Conservation (phyloP, 2,113 vertebrate species). For the Paradoxurus hermaphroditus region DNA sequence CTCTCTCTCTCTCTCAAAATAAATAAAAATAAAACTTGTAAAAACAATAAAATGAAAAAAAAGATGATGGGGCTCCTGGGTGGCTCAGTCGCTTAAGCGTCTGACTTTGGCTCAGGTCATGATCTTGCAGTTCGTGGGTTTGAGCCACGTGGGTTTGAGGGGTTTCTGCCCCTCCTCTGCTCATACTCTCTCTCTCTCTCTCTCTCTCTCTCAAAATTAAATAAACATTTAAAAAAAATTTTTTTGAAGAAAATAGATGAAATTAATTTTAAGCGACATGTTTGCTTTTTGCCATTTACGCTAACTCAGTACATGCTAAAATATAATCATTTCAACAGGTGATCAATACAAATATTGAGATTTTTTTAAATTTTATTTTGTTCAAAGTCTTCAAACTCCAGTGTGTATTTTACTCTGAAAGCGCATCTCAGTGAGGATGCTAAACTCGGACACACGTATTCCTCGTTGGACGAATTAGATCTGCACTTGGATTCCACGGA, state of each 20-base stretch:
- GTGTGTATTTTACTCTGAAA: background rate
- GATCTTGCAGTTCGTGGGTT: background rate
- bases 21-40: too few relatives aligned
- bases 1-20: too few relatives aligned
- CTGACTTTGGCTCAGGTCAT: background rate
- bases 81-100: accelerated
- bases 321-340: background rate
- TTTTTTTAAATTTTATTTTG: background rate
- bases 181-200: background rate
- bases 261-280: background rate
- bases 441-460: background rate
- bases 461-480: background rate
- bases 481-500: background rate
- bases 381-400: background rate
- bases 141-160: background rate
- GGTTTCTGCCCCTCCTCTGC: background rate
- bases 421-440: background rate
- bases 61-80: background rate
- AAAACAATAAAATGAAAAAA: too few relatives aligned
- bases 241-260: background rate
- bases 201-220: background rate
- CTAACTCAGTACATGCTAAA: background rate
- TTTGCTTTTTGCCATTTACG: background rate
- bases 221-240: background rate
- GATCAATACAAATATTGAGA: background rate